Evolutionary conservation across 2,113 vertebrate species (phyloP).

Genomic region (Syngnathus typhle): DNA sequence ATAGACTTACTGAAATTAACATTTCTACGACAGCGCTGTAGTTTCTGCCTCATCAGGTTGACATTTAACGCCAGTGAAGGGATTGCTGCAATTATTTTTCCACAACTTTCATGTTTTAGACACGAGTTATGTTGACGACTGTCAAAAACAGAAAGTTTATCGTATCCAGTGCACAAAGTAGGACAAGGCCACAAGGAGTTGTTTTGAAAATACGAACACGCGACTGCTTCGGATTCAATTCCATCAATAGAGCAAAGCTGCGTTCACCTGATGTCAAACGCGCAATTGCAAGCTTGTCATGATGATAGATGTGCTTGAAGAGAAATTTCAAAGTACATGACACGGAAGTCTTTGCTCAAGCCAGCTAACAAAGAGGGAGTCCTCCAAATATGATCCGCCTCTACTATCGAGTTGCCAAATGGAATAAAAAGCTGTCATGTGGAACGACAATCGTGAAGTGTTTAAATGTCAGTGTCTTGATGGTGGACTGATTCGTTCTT

Average conservation of each 20-base stretch:
- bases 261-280: conserved; percentile 36
- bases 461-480: conserved; percentile 37
- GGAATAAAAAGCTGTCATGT: conserved; percentile 28
- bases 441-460: conserved; percentile 22
- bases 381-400: conserved; percentile 44
- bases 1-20: conserved; percentile 57
- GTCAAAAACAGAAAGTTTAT: conserved; percentile 8
- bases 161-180: conserved; percentile 24
- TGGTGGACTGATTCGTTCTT: conserved; percentile 41
- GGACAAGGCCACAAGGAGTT: conserved; percentile 33
- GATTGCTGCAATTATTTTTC: neutral
- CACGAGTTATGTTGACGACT: conserved; percentile 5
- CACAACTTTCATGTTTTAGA: neutral
- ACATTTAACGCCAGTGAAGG: conserved; percentile 18
- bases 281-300: conserved; percentile 16
- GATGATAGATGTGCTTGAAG: conserved; percentile 30
- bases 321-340: conserved; percentile 31
- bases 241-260: conserved; percentile 21
- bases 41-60: conserved; percentile 29
- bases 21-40: conserved; percentile 25
- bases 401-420: conserved; percentile 39
- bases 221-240: conserved; percentile 45
- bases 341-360: conserved; percentile 23
- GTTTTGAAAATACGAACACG: conserved; percentile 33
- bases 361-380: conserved; percentile 30